A percentile compares a stretch with the other conserved stretches of the same genome.
Conservation (phyloP, 1,140 invertebrate genomes). For the Leptinotarsa defecta region DNA sequence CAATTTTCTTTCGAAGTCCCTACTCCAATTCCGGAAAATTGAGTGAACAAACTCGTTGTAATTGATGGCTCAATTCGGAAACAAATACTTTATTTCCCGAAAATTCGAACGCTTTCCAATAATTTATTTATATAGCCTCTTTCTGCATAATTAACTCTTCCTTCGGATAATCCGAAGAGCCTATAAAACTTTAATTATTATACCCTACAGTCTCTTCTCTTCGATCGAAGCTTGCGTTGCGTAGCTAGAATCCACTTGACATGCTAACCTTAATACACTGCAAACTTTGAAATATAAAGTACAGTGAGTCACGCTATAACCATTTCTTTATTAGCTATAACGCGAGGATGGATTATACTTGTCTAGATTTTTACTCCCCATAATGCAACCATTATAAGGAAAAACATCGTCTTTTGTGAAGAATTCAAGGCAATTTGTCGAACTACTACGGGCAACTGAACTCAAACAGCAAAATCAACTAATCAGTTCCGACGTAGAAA, state of each 20-base stretch:
- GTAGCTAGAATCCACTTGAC: conserved; percentile 4
- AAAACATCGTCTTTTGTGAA: too few species aligned
- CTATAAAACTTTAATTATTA: conserved; percentile 25
- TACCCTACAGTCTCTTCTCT: not conserved
- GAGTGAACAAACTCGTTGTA: not conserved
- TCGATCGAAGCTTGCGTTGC: conserved; percentile 3
- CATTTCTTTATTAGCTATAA: not conserved
- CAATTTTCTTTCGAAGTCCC: not conserved
- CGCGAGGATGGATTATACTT: not conserved
- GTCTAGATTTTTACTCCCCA: not conserved
- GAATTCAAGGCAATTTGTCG: too few species aligned
- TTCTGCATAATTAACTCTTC: conserved; percentile 24
- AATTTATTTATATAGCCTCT: conserved; percentile 25
- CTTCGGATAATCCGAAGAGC: conserved; percentile 16
- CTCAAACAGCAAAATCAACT: too few species aligned
- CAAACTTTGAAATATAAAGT: not conserved
- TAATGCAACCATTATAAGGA: not conserved
- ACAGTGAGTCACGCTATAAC: conserved; percentile 5
- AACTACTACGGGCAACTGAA: too few species aligned
- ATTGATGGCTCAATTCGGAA: not conserved
- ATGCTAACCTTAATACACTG: conserved; percentile 18
- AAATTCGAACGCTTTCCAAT: conserved; percentile 15
- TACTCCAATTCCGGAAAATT: not conserved
- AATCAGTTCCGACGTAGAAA: too few species aligned
- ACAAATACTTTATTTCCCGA: conserved; percentile 9